Conservation (phyloP, 2,888 invertebrate genomes). For the Stenodera caucasica region DNA sequence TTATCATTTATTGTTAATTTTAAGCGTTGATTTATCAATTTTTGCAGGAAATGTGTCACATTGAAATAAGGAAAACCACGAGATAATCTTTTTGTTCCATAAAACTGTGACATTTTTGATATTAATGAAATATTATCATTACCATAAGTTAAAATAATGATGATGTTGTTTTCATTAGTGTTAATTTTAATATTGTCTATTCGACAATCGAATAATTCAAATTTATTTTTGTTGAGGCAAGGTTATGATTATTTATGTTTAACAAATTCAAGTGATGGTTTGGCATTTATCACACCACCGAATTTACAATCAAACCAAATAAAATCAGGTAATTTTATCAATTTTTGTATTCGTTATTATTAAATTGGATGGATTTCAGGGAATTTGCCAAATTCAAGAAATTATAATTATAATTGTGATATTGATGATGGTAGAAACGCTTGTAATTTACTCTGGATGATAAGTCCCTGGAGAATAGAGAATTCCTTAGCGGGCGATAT, state of each 20-base stretch:
- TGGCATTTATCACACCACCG: not conserved
- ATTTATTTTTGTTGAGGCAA: not conserved
- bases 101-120: not conserved
- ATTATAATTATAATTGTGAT: not conserved
- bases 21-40: no score
- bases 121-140: no score
- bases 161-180: not conserved
- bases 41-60: not conserved
- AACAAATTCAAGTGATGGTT: not conserved
- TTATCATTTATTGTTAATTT: no score
- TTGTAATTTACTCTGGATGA: not conserved
- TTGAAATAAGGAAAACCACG: not conserved
- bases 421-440: not conserved
- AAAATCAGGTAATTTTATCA: not conserved
- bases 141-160: not conserved
- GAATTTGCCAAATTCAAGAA: not conserved
- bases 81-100: not conserved
- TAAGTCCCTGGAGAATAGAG: not conserved
- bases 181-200: not conserved
- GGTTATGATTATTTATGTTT: not conserved
- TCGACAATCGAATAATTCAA: not conserved
- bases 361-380: not conserved
- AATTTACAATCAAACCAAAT: not conserved
- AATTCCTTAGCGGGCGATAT: not conserved
- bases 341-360: not conserved